These are phyloP conservation scores for Leptinotarsa haldemani DNA, from an alignment of 2,888 invertebrate species.

Conservation along the genomic window DNA sequence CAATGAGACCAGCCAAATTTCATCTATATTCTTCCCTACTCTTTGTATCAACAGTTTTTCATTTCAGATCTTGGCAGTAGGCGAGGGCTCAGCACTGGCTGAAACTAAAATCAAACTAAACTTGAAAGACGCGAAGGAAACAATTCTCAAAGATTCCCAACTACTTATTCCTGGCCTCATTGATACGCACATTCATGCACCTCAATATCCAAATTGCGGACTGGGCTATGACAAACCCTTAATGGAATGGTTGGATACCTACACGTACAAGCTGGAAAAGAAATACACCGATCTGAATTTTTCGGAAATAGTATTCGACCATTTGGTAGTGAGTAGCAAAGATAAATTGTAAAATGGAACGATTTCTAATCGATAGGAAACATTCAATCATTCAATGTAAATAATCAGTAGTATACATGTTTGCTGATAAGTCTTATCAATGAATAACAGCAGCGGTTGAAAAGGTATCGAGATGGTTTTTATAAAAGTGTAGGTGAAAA, in stretches of 20 bases:
- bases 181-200: conserved; percentile 91
- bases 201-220: conserved; percentile 89
- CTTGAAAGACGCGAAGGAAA: conserved; percentile 43
- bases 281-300: conserved; percentile 76
- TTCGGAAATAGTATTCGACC: conserved; percentile 77
- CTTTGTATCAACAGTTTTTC: not conserved
- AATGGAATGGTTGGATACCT: conserved; percentile 85
- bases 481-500: not conserved
- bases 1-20: too few relatives aligned
- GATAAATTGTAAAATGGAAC: not conserved
- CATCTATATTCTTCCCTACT: too few relatives aligned
- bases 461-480: not conserved
- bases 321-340: conserved; percentile 79
- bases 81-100: conserved; percentile 56
- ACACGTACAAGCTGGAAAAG: conserved; percentile 87
- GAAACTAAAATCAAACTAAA: conserved; percentile 54
- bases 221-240: conserved; percentile 83
- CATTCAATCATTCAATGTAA: not conserved
- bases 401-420: not conserved
- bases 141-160: conserved; percentile 66
- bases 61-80: conserved; percentile 65
- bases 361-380: not conserved
- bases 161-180: conserved; percentile 89
- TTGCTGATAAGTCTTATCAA: not conserved
- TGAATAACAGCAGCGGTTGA: not conserved